Evolutionary conservation across 2,888 invertebrate genomes (phyloP).

Genomic region (Volucella zonaria): DNA sequence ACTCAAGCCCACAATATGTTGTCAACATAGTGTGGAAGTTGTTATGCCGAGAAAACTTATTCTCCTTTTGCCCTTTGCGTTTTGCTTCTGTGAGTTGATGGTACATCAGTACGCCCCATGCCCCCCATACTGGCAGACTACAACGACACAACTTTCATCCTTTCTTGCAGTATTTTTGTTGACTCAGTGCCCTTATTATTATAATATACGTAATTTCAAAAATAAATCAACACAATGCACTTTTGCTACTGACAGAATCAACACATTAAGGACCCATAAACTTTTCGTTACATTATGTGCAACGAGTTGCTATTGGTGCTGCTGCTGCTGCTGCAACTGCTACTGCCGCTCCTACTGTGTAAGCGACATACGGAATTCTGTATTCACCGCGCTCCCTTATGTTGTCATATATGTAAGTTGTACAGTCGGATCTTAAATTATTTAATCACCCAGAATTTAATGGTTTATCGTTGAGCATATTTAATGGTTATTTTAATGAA

Average conservation of each 20-base stretch:
- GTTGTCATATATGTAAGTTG: background rate
- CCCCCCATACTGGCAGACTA: background rate
- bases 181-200: slow-evolving; percentile 71
- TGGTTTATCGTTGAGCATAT: too few relatives aligned
- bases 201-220: slow-evolving; percentile 67
- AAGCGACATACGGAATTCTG: slow-evolving; percentile 34
- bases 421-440: slow-evolving; percentile 26
- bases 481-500: too few relatives aligned
- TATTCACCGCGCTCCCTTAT: slow-evolving; percentile 7
- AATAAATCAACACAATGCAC: slow-evolving; percentile 73
- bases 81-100: slow-evolving; percentile 38
- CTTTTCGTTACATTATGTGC: slow-evolving; percentile 72
- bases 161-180: slow-evolving; percentile 68
- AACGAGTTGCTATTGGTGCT: slow-evolving; percentile 33
- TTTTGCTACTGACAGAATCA: slow-evolving; percentile 72
- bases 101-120: slow-evolving; percentile 25
- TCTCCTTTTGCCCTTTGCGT: slow-evolving; percentile 29
- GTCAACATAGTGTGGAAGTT: slow-evolving; percentile 66
- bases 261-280: slow-evolving; percentile 74
- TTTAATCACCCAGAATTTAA: background rate
- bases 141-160: slow-evolving; percentile 63
- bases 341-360: slow-evolving; percentile 33
- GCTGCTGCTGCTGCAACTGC: too few relatives aligned
- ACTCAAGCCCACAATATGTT: slow-evolving; percentile 63
- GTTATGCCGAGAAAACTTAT: slow-evolving; percentile 65